Evolutionary conservation across 2,797 vertebrate genomes (phyloP).

Genomic region (Meda fulgida): DNA sequence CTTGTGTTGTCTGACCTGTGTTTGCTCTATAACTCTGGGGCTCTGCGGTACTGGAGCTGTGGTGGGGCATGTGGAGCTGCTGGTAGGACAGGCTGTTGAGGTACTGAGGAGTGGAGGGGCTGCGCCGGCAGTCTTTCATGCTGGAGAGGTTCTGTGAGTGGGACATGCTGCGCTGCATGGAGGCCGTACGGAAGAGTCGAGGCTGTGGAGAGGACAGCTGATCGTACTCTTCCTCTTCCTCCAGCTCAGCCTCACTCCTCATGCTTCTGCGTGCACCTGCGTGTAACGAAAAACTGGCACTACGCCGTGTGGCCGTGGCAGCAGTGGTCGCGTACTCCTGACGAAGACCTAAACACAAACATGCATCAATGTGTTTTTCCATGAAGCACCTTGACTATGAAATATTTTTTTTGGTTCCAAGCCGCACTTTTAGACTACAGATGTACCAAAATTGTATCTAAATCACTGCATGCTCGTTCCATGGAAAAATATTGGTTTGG

Average conservation of each 20-base stretch:
- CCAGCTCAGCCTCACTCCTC: slow-evolving; percentile 88
- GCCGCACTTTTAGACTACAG: neutral
- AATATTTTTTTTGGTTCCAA: neutral
- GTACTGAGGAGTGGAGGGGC: slow-evolving; percentile 85
- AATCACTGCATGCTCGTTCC: neutral
- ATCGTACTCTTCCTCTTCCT: slow-evolving; percentile 93
- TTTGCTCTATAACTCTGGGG: slow-evolving; percentile 81
- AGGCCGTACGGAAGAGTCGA: slow-evolving; percentile 88
- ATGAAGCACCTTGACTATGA: neutral
- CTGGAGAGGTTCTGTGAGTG: slow-evolving; percentile 98
- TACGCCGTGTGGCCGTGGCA: slow-evolving; percentile 86
- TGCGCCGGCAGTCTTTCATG: slow-evolving; percentile 91
- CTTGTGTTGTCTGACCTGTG: slow-evolving; percentile 80
- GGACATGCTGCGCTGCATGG: slow-evolving; percentile 89
- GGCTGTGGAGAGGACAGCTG: slow-evolving; percentile 93
- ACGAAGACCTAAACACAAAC: slow-evolving; percentile 85
- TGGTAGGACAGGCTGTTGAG: slow-evolving; percentile 82
- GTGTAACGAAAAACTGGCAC: slow-evolving; percentile 87
- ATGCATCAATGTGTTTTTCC: neutral
- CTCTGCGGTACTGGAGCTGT: slow-evolving; percentile 74
- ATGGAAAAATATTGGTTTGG: neutral
- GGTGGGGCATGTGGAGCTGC: slow-evolving; percentile 79
- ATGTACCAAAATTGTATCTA: neutral
- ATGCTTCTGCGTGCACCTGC: slow-evolving; percentile 87
- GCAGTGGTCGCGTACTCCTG: slow-evolving; percentile 97